Base-by-base conservation (phyloP, 2,113 vertebrate genomes). In the Otis tarda region DNA sequence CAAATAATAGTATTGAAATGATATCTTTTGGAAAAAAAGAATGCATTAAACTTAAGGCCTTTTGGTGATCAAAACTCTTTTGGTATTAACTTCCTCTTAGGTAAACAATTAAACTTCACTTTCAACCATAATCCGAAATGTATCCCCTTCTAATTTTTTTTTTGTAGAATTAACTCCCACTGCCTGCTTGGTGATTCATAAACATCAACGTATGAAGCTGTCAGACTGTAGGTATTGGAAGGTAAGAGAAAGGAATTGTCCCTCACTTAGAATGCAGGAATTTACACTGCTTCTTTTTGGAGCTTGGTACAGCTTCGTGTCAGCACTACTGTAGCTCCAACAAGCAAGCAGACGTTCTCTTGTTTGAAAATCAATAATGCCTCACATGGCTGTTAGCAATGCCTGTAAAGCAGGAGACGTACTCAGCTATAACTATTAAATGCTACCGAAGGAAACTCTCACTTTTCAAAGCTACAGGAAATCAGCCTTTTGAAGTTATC, bases 381-480 rank as follows among this genome's bases (percentile, higher is more conserved):
- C 47, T 87, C 93, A 84, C 86, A 86, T 16, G 52, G 56, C 25
- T 89, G 67, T 82, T 91, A 76, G 64, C 73, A 85, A 43, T 79
- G 80, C 65, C 69, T 91, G n/a, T 59, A 85, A 88, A 94, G 39
- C 30, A 84, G 71, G 57, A 90, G 89, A 73, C 45, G 49, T 73
- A 76, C 80, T 93, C 56, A 80, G 55, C 63, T 83, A 10, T 47
- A 80, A 69, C 59, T 94, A 68, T 74, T 74, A 87, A 81, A 82
- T 31, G 57, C 35, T 89, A n/a, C 82, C 59, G 76, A 77, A 97
- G 88, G 84, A 94, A 94, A 85, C 24, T 33, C 59, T 89, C 56
- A 43, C 76, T 89, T 96, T 90, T 89, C 79, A 93, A 94, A 91
- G 57, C 37, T 79, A 69, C 76, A 87, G 77, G 49, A 96, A 92